Conservation (phyloP, 2,113 vertebrate species). For the Gulo gulo region DNA sequence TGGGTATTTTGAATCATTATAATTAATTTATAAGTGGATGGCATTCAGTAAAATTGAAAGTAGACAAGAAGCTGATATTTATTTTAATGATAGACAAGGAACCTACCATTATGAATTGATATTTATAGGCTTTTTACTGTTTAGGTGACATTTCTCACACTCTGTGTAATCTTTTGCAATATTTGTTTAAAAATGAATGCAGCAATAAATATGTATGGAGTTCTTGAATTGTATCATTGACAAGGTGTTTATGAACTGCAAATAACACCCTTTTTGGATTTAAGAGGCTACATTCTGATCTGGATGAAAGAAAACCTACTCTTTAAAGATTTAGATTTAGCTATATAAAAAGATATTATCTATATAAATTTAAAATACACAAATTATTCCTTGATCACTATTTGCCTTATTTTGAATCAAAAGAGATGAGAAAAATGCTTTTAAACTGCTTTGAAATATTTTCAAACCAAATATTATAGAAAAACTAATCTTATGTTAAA, state of each 20-base stretch:
- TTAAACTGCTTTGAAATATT: neutral
- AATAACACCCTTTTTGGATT: neutral
- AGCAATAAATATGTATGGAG: constrained; percentile 59
- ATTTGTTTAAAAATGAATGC: constrained; percentile 63
- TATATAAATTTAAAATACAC: neutral
- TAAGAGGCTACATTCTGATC: constrained; percentile 1
- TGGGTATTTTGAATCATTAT: neutral
- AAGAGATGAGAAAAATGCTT: neutral
- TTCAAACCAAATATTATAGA: neutral
- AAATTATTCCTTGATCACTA: neutral
- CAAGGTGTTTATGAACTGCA: constrained; percentile 44
- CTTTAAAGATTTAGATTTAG: neutral
- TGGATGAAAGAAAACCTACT: neutral
- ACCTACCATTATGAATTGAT: constrained; percentile 23
- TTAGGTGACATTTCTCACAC: constrained; percentile 58
- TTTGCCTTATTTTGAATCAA: constrained; percentile 23
- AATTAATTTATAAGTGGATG: neutral
- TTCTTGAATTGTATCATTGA: constrained; percentile 19
- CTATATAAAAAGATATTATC: neutral
- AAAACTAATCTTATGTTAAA: neutral
- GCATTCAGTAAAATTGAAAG: constrained; percentile 38
- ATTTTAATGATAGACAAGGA: constrained; percentile 48
- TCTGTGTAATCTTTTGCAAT: constrained; percentile 49
- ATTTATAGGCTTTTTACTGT: constrained; percentile 42
- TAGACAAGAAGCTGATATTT: constrained; percentile 21